Evolutionary conservation across 2,113 vertebrate species (phyloP), one percentile per base, ranked within the genome.

Genomic region (Odontesthes bonariensis): DNA sequence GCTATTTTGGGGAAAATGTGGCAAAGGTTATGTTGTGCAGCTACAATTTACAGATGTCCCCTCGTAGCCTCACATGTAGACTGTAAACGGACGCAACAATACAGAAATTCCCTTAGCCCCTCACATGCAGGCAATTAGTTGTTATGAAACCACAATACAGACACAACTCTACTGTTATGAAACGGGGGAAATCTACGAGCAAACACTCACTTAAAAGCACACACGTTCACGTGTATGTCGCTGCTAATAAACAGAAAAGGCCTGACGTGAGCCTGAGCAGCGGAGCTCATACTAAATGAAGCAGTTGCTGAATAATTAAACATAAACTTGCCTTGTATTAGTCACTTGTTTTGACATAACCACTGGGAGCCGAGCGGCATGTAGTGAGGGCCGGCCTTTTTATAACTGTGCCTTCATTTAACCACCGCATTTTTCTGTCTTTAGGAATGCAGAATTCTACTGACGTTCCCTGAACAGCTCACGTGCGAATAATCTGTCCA

Each of bases 221-320:
- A 20, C 57, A 27, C 10, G 22, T 23, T 56, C 53, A 31, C 38
- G 9, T 44, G 33, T 63, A 11, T 54, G 66, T 57, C 53, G 6
- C 19, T 69, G 40, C 22, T 57, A 32, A 69, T 69, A 46, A 13
- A 69, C 40, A 27, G 27, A 47, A 32, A 46, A 69, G 31, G 17
- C 23, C 14, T 32, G 38, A 55, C 14, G 53, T 31, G 23, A 57
- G 17, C 7, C 12, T 8, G 42, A 57, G 54, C 56, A 57, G 42
- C 67, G 47, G 44, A 57, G 42, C n/a, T 57, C 53, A 55, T 56
- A 53, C 66, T 20, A 57, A 56, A 58, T 35, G 54, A 70, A 70
- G n/a, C 68, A 38, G 55, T n/a, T 47, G 55, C 55, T 70, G 46
- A 69, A 69, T 59, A 59, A 59, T 70, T 44, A 51, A 70, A 19